phyloP scores from a whole-genome alignment of 2,888 invertebrate species.

The Drosophila peninsularis region DNA sequence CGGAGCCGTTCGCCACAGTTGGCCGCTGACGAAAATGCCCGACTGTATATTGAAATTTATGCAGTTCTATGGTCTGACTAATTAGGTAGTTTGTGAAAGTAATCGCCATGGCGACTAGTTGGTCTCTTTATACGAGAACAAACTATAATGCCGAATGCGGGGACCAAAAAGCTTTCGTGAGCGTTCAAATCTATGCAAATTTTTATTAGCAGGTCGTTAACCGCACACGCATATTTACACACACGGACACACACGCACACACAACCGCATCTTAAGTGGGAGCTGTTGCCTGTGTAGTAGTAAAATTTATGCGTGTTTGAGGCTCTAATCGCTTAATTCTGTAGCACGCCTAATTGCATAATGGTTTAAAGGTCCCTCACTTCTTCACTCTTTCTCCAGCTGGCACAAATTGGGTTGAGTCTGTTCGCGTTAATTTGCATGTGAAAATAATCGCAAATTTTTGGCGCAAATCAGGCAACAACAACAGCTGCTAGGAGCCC shows the following conservation, averaged over 20 bases:
- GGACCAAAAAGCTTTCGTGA: conserved; percentile 38
- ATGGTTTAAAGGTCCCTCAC: conserved; percentile 54
- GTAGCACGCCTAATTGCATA: conserved; percentile 73
- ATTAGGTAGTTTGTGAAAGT: conserved; percentile 80
- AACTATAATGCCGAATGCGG: conserved; percentile 10
- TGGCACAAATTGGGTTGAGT: conserved; percentile 9
- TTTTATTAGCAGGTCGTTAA: conserved; percentile 78
- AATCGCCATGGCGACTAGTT: conserved; percentile 51
- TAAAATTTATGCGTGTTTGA: conserved; percentile 68
- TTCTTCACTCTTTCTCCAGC: background rate
- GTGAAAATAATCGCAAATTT: conserved; percentile 59
- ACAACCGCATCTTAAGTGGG: conserved; percentile 63
- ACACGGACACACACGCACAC: conserved; percentile 14
- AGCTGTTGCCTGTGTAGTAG: conserved; percentile 67
- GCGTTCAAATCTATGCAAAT: conserved; percentile 68
- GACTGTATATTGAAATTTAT: conserved; percentile 68
- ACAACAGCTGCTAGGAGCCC: conserved; percentile 35
- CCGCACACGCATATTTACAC: conserved; percentile 55
- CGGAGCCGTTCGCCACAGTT: conserved; percentile 55
- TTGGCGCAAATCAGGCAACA: conserved; percentile 28
- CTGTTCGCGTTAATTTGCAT: conserved; percentile 66
- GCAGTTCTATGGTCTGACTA: conserved; percentile 65
- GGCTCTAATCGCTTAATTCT: conserved; percentile 75
- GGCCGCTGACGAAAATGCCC: background rate
- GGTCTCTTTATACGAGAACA: conserved; percentile 8